Percentiles rank a stretch among this genome's conserved stretches.
phyloP scores from a whole-genome alignment of 2,113 vertebrate genomes.

The Ursus arctos region DNA sequence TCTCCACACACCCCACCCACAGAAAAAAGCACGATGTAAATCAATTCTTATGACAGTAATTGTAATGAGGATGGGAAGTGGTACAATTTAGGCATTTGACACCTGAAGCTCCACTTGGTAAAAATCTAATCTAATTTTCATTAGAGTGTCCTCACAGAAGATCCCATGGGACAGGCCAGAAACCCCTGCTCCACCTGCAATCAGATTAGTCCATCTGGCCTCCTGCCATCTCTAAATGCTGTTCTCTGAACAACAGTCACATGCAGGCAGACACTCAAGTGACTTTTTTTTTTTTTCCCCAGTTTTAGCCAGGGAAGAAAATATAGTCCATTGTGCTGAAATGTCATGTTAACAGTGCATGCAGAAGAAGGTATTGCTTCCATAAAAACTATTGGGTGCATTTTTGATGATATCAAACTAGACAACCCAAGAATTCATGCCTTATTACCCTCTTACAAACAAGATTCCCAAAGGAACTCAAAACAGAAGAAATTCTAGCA shows the following conservation, averaged over 20 bases:
- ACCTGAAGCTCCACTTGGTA: slow-evolving; percentile 67
- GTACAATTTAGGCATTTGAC: slow-evolving; percentile 36
- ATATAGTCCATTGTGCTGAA: not conserved
- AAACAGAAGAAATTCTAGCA: not conserved
- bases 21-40: not conserved
- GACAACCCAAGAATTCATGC: not conserved
- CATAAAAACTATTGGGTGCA: not conserved
- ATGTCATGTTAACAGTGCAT: not conserved
- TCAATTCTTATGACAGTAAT: slow-evolving; percentile 56
- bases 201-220: slow-evolving; percentile 12
- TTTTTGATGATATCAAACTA: not conserved
- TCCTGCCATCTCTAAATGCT: slow-evolving; percentile 44
- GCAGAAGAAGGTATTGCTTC: not conserved
- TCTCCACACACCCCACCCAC: not conserved
- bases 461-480: not conserved
- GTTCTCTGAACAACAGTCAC: slow-evolving; percentile 34
- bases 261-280: not conserved
- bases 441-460: not conserved
- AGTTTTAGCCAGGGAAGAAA: slow-evolving; percentile 18
- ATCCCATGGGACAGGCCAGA: slow-evolving; percentile 57
- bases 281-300: not conserved
- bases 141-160: slow-evolving; percentile 57
- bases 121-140: slow-evolving; percentile 82
- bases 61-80: slow-evolving; percentile 62
- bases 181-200: not conserved